Evolutionary conservation across 2,797 vertebrate species (phyloP).

Genomic region (Buphagus erythrorhynchus): DNA sequence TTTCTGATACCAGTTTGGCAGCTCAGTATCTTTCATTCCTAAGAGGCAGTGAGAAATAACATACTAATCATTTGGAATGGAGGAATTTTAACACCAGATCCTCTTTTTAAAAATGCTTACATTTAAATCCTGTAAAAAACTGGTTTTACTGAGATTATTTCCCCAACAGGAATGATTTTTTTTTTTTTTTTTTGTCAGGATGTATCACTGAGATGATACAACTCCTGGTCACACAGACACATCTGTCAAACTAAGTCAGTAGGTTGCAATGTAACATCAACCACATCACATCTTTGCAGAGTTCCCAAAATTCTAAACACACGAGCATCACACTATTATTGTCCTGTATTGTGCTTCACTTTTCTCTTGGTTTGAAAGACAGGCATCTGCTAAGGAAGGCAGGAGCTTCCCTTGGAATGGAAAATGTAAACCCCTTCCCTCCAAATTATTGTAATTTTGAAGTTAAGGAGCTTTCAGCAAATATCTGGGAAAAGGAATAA

Average conservation of each 20-base stretch:
- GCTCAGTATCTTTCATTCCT: not conserved
- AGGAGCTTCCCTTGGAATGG: too few relatives aligned
- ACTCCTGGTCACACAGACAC: not conserved
- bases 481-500: too few relatives aligned
- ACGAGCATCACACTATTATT: not conserved
- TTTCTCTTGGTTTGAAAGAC: too few relatives aligned
- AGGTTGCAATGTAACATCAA: not conserved
- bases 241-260: not conserved
- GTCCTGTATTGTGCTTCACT: too few relatives aligned
- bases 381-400: too few relatives aligned
- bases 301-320: not conserved
- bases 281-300: not conserved
- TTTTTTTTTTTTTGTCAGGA: not conserved
- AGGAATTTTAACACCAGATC: not conserved
- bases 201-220: not conserved
- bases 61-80: not conserved
- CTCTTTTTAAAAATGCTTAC: not conserved
- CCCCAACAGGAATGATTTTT: not conserved
- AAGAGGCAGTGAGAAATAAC: not conserved
- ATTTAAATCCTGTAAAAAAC: not conserved
- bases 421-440: too few relatives aligned
- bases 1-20: not conserved
- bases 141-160: not conserved
- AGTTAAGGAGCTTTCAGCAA: too few relatives aligned
- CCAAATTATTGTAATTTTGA: too few relatives aligned